These are phyloP conservation scores for Phoxinus phoxinus DNA, from an alignment of 2,113 vertebrate genomes.

Conservation along the genomic window DNA sequence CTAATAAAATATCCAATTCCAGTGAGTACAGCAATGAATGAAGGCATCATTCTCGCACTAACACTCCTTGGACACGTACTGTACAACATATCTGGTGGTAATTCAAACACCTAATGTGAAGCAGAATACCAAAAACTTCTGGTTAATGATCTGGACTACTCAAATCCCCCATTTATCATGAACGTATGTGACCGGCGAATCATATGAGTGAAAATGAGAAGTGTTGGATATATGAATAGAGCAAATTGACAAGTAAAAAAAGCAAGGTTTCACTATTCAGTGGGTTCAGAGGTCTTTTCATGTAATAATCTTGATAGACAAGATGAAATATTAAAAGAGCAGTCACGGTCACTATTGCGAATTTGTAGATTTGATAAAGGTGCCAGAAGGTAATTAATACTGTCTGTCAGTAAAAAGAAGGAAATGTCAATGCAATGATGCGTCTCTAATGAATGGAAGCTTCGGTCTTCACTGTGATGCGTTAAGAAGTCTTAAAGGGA, in stretches of 20 bases:
- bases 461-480: not conserved
- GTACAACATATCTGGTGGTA: not conserved
- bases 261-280: not conserved
- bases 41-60: not conserved
- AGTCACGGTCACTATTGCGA: not conserved
- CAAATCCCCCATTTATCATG: not conserved
- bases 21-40: not conserved
- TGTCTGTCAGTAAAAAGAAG: conserved; percentile 2
- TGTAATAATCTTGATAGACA: conserved; percentile 8
- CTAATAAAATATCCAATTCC: not conserved
- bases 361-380: conserved; percentile 1
- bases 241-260: not conserved
- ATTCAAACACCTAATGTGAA: not conserved
- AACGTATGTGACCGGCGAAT: not conserved
- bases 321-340: conserved; percentile 4
- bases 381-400: conserved; percentile 15
- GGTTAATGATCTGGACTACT: not conserved
- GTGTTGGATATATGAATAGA: not conserved
- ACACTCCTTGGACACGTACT: not conserved
- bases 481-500: not conserved
- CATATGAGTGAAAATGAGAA: not conserved
- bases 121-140: not conserved
- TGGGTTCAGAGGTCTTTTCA: not conserved
- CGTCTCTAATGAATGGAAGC: conserved; percentile 5
- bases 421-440: conserved; percentile 10